Conservation (phyloP, 2,888 invertebrate species). For the Rhabditoides inermis region DNA sequence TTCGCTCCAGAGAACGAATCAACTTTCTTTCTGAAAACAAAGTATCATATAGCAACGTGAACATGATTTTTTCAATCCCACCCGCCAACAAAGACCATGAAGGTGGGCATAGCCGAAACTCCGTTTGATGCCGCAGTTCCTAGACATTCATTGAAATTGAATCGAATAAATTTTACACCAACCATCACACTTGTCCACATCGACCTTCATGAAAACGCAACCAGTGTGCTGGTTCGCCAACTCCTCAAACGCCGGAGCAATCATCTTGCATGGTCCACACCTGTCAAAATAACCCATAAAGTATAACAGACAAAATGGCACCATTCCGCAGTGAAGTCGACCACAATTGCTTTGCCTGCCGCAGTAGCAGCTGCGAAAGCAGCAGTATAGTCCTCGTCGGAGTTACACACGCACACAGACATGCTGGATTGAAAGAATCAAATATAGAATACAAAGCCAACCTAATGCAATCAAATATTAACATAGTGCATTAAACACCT, state of each 20-base stretch:
- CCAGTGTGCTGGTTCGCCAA: constrained; percentile 75
- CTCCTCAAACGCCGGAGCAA: constrained; percentile 82
- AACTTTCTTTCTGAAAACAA: too few relatives aligned
- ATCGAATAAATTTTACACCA: not conserved
- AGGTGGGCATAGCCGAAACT: constrained; percentile 92
- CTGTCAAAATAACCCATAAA: too few relatives aligned
- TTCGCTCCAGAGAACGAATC: too few relatives aligned
- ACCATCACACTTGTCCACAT: constrained; percentile 67
- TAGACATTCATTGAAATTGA: not conserved
- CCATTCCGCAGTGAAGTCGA: constrained; percentile 17
- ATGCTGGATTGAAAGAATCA: too few relatives aligned
- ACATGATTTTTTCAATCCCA: constrained; percentile 11
- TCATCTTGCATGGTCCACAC: constrained; percentile 90
- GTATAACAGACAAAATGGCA: too few relatives aligned
- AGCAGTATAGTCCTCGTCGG: too few relatives aligned
- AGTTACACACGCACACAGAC: too few relatives aligned
- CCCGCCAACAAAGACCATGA: constrained; percentile 53
- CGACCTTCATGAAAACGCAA: constrained; percentile 74
- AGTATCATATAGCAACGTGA: too few relatives aligned
- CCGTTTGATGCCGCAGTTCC: constrained; percentile 69
- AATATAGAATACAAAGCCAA: too few relatives aligned
- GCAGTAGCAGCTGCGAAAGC: too few relatives aligned
- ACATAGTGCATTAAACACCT: too few relatives aligned
- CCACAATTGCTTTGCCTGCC: constrained; percentile 11
- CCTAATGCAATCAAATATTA: too few relatives aligned